Evolutionary conservation across 2,113 vertebrate species (phyloP), one percentile per base, ranked within the genome.

Genomic region (Chelonoidis abingdonii): DNA sequence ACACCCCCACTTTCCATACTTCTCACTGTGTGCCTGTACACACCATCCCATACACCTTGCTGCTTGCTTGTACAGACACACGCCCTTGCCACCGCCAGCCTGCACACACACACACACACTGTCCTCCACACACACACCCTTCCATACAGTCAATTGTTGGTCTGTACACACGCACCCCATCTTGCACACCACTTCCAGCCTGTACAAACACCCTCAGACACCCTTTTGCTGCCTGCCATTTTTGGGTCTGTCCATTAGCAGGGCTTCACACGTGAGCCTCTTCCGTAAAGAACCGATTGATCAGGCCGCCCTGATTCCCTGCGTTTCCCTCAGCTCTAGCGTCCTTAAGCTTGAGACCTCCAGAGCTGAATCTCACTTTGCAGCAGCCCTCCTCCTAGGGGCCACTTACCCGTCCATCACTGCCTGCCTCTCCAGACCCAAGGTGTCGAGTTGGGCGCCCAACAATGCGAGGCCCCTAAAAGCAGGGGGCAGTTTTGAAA

Each of bases 241-340:
- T 25, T 27, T 2, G 24, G 9, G 65, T 1, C 86, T n/a, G 81
- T 72, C 1, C 96, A 0, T 82, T 1, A 81, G 80, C 1, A 44
- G 65, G 65, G 80, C 85, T 41, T 44, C 87, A 49, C 27, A 38
- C 6, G 1, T 8, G 17, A 89, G 29, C 1, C 69, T 41, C 29
- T 2, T 1, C 80, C 24, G 21, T 95, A 25, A 96, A 96, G 96
- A 92, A 97, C 95, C 93, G 83, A 97, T 94, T 29, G 27, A 29
- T 92, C 95, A 91, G 62, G 10, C 41, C 83, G 87, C 31, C 57
- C 84, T 88, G 53, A 0, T 78, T 89, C 27, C 31, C 88, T 53
- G 59, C 88, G 0, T 29, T 75, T 84, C 89, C 49, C 0, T 59
- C 41, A 44, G 21, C 24, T 27, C 41, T 7, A 1, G n/a, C 88